Base-by-base conservation (phyloP, 2,888 invertebrate genomes). In the Ormyrus pomaceus region DNA sequence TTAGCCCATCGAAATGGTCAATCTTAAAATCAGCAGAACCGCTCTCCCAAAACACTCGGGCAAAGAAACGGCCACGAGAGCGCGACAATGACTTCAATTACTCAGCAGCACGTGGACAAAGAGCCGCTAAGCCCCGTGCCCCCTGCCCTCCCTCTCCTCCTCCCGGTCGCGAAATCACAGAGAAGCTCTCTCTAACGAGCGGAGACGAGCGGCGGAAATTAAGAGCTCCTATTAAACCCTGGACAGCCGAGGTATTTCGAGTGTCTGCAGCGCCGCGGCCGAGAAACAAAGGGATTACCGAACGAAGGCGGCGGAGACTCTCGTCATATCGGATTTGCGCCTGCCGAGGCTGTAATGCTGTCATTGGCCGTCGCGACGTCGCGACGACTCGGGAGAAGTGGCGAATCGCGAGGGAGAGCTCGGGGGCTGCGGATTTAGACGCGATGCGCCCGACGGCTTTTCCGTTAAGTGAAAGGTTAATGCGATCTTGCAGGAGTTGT, bases 201-300 rank as follows among this genome's bases (percentile, higher is more conserved):
- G 46, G 34, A n/a, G 56, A 56, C 8, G 34, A 50, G 58, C 48
- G 13, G 1, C 9, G 69, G 11, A 79, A 73, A 72, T 80, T 66
- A 80, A 80, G 61, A 69, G 55, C 56, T 73, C 50, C 74, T 50
- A 68, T 78, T 68, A 62, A 59, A 65, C 64, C 34, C 10, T 45
- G 10, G 61, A 56, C 68, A 61, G 53, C n/a, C 5, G 59, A 50
- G 76, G 68, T 80, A 77, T 80, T 80, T 77, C 53, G 10, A 80
- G 77, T 34, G 34, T 34, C 34, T 34, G 34, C 56, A 9, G 5
- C 48, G 34, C 61, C 46, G 2, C 11, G 6, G 5, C 8, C 34
- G n/a, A 11, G 69, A 66, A 80, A 80, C 77, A 80, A 72, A 77
- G 72, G 72, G 73, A 80, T 80, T 77, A 77, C 9, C 56, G 50